Base-by-base conservation (phyloP, 2,113 vertebrate species). In the Apteryx owenii region DNA sequence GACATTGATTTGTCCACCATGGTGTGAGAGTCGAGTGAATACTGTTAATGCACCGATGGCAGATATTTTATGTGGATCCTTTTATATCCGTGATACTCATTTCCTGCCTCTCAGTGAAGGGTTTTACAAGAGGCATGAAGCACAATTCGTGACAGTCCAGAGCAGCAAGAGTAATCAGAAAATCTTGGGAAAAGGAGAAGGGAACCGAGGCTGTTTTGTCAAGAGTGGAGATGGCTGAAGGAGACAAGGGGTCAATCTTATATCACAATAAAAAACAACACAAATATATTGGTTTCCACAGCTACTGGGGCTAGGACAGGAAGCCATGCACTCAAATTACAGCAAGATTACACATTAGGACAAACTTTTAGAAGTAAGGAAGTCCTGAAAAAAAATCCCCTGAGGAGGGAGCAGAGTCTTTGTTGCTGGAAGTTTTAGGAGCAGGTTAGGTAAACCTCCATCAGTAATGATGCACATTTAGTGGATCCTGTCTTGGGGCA, bases 21-120 rank as follows among this genome's bases (percentile, higher is more conserved):
- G 8, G n/a, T 1, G 16, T 2, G 10, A 28, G 14, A 85, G 18
- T 40, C 21, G 46, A 4, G 2, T 7, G 12, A 62, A 5, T 28
- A 16, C 17, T 62, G 44, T 19, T 70, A 21, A 13, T n/a, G 33
- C 46, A n/a, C 33, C 18, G 28, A 22, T 28, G 29, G 56, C 25
- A 62, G 28, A 17, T 10, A 29, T 28, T 73, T 26, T 11, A 26
- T 54, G n/a, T 68, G 46, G 0, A 68, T 72, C 53, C 31, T 69
- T 90, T 70, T 28, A 31, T 7, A 65, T 8, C 62, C 68, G 31
- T 1, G 2, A 4, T 51, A 82, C n/a, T 10, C 9, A 61, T 85
- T 92, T 38, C 42, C 40, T 80, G 15, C 3, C 10, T 81, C 3
- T 1, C 12, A 9, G 31, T 60, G 69, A 26, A 6, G 5, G 29